Evolutionary conservation across 1,140 invertebrate species (phyloP).

Genomic region (Drosophila obscura): DNA sequence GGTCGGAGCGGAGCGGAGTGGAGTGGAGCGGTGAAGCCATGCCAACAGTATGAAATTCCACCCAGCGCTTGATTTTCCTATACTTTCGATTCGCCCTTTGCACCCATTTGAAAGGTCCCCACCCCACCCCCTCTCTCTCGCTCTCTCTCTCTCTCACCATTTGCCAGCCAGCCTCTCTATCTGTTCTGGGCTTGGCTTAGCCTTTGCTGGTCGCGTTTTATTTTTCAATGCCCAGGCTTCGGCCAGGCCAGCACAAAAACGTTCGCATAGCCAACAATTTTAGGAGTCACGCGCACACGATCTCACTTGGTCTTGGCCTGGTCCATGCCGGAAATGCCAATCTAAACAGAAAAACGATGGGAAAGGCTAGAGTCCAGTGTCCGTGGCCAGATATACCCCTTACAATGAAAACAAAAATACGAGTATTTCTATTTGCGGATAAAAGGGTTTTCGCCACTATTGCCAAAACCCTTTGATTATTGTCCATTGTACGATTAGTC

Average conservation of each 20-base stretch:
- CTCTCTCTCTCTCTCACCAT: neutral
- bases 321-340: slow-evolving; percentile 62
- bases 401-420: too few species aligned
- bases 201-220: slow-evolving; percentile 64
- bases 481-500: too few species aligned
- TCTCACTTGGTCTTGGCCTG: slow-evolving; percentile 48
- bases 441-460: neutral
- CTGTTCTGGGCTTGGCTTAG: slow-evolving; percentile 46
- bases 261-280: slow-evolving; percentile 80
- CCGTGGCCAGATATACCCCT: neutral
- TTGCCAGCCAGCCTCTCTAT: neutral
- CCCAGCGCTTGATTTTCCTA: slow-evolving; percentile 71
- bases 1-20: slow-evolving; percentile 10
- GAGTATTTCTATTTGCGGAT: too few species aligned
- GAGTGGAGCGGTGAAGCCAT: slow-evolving; percentile 40
- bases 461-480: too few species aligned
- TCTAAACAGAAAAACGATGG: neutral
- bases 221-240: slow-evolving; percentile 76
- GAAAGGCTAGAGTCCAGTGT: neutral
- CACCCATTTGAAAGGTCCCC: slow-evolving; percentile 33
- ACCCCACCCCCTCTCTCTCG: neutral
- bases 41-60: slow-evolving; percentile 77
- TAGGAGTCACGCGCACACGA: slow-evolving; percentile 68
- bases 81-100: slow-evolving; percentile 58
- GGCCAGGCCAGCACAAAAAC: slow-evolving; percentile 68